These are phyloP conservation scores for Oreochromis aureus DNA, from an alignment of 2,113 vertebrate genomes.

Conservation along the genomic window DNA sequence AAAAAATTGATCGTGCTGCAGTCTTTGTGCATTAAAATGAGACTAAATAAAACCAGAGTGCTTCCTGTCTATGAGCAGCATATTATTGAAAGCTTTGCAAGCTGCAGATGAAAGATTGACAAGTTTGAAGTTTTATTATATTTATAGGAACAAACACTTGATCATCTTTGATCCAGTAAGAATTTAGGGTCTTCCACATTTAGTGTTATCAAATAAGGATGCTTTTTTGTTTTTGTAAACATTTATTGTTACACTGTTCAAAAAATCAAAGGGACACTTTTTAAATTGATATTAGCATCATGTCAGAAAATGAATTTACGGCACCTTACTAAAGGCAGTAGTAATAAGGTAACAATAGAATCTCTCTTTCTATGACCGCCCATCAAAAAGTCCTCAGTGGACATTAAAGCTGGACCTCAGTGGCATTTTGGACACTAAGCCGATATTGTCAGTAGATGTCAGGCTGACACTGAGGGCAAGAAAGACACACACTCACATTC, in stretches of 20 bases:
- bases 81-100: accelerated
- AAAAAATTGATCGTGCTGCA: accelerated
- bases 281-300: accelerated
- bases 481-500: not conserved
- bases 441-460: accelerated
- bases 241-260: accelerated
- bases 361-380: not conserved
- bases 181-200: not conserved
- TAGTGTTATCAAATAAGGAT: accelerated
- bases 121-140: not conserved
- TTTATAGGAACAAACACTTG: accelerated
- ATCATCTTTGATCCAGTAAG: not conserved
- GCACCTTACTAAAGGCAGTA: not conserved
- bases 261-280: accelerated
- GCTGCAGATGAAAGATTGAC: accelerated
- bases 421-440: not conserved
- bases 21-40: accelerated
- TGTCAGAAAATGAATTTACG: not conserved
- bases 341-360: accelerated
- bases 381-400: not conserved
- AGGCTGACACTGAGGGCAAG: accelerated
- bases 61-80: not conserved
- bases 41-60: accelerated
- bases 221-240: too few relatives aligned
- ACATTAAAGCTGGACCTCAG: accelerated